Evolutionary conservation across 2,888 invertebrate species (phyloP).

Genomic region (Folsomia manolachei): DNA sequence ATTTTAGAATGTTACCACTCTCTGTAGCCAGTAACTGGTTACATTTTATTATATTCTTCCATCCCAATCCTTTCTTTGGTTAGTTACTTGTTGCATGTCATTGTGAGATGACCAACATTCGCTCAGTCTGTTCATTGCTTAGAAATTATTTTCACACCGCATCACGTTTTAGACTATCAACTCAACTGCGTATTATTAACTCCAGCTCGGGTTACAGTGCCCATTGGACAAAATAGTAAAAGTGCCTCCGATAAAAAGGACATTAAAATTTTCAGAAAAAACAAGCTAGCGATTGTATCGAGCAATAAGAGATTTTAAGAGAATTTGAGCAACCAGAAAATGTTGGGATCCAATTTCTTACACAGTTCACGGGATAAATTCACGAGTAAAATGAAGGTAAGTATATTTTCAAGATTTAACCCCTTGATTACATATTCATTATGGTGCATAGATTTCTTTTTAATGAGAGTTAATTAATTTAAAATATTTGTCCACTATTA

Average conservation of each 20-base stretch:
- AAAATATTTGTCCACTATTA: too few relatives aligned
- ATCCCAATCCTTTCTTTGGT: background rate
- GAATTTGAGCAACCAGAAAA: background rate
- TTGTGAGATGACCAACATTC: background rate
- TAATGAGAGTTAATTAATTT: too few relatives aligned
- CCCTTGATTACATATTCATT: too few relatives aligned
- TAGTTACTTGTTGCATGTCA: background rate
- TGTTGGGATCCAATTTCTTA: background rate
- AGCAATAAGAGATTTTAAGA: background rate
- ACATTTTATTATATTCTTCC: background rate
- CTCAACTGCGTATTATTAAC: background rate
- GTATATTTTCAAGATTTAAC: too few relatives aligned
- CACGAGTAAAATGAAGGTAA: constrained; percentile 14
- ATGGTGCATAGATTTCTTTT: too few relatives aligned
- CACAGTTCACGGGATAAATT: constrained; percentile 10
- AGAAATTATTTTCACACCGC: background rate
- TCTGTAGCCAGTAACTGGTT: too few relatives aligned
- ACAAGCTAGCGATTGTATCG: too few relatives aligned
- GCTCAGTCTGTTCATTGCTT: background rate
- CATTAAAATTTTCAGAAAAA: background rate
- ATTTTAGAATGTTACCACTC: background rate
- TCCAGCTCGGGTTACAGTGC: background rate
- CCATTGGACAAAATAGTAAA: background rate
- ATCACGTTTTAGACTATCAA: background rate
- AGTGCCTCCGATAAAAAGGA: background rate